Percentiles rank a stretch among this genome's conserved stretches.
Evolutionary conservation across 2,888 invertebrate genomes (phyloP).

Genomic region (Hybos culiciformis): DNA sequence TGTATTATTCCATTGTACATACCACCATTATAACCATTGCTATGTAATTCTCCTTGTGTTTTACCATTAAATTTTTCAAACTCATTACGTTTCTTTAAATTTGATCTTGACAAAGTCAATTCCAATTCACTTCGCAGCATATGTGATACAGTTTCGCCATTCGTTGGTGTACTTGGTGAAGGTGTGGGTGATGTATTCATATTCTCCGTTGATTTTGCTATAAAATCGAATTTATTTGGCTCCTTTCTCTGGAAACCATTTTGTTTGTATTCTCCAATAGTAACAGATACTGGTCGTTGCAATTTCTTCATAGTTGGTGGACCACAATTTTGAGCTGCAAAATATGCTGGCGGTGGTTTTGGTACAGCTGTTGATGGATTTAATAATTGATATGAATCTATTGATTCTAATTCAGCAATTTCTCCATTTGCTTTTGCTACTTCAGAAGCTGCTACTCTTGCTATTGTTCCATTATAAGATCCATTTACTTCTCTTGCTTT

Average conservation of each 20-base stretch:
- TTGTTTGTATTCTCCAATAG: slow-evolving; percentile 53
- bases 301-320: slow-evolving; percentile 45
- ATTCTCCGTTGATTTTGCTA: slow-evolving; percentile 28
- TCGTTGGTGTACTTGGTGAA: background rate
- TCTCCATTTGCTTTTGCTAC: slow-evolving; percentile 34
- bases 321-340: slow-evolving; percentile 43
- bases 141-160: slow-evolving; percentile 38
- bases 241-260: slow-evolving; percentile 42
- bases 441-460: slow-evolving; percentile 16
- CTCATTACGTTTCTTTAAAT: slow-evolving; percentile 55
- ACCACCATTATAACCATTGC: background rate
- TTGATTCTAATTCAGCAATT: slow-evolving; percentile 58
- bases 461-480: slow-evolving; percentile 14
- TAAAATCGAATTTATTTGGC: slow-evolving; percentile 59
- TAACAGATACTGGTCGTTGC: slow-evolving; percentile 49
- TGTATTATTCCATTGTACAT: background rate
- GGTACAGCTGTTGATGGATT: slow-evolving; percentile 47
- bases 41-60: background rate
- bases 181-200: slow-evolving; percentile 23
- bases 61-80: slow-evolving; percentile 23
- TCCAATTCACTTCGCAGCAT: slow-evolving; percentile 60
- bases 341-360: slow-evolving; percentile 57
- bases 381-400: slow-evolving; percentile 60
- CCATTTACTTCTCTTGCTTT: too few species aligned
- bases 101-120: slow-evolving; percentile 61